These are phyloP conservation scores for Luffia ferchaultella DNA, from an alignment of 2,888 invertebrate species.

Conservation along the genomic window DNA sequence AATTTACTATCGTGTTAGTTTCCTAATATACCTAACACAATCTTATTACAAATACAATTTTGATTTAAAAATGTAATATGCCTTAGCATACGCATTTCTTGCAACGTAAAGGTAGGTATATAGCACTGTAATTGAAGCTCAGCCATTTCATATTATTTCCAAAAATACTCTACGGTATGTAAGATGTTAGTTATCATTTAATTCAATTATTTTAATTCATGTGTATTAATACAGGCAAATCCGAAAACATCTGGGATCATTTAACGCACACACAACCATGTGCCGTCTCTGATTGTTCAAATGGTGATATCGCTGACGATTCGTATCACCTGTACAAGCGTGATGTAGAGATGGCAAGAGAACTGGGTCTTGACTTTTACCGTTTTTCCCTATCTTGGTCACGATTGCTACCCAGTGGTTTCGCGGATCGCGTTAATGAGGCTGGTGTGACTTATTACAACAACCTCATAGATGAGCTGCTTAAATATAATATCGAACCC, in stretches of 20 bases:
- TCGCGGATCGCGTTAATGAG: slow-evolving; percentile 52
- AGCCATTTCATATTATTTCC: no score
- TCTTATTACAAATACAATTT: no score
- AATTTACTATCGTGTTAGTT: no score
- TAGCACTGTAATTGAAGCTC: no score
- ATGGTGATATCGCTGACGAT: slow-evolving; percentile 71
- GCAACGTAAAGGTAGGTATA: no score
- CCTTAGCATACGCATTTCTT: no score
- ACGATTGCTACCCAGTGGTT: slow-evolving; percentile 68
- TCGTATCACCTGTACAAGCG: slow-evolving; percentile 69
- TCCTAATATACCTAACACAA: no score
- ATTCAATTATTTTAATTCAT: no score
- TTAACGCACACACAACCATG: slow-evolving; percentile 56
- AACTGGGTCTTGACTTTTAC: slow-evolving; percentile 58
- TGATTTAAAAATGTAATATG: no score
- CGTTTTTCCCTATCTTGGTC: slow-evolving; percentile 72
- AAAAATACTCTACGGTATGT: no score
- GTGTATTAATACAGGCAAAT: slow-evolving; percentile 40
- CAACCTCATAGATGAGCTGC: slow-evolving; percentile 64
- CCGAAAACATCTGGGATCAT: slow-evolving; percentile 70
- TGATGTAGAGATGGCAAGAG: slow-evolving; percentile 46
- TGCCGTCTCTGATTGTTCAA: slow-evolving; percentile 53
- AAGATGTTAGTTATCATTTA: no score
- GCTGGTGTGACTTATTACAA: slow-evolving; percentile 71
- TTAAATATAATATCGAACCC: slow-evolving; percentile 62